Evolutionary conservation across 2,888 invertebrate species (phyloP), one percentile per base, ranked within the genome.

Genomic region (Lysandra bellargus): DNA sequence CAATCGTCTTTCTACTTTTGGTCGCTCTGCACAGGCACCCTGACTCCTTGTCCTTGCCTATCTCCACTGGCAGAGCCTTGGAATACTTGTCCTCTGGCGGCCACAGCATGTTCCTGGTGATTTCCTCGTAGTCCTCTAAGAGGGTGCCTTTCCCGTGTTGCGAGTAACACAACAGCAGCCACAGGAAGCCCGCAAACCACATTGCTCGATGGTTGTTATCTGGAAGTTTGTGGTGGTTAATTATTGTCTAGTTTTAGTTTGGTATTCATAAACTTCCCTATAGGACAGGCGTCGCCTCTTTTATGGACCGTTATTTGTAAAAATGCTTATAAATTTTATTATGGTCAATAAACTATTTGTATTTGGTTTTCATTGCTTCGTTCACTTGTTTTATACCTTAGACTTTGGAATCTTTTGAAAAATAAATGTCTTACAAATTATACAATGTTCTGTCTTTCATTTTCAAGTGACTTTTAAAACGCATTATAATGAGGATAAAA

Each of bases 11-110:
- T 0, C 84, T 83, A 30, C 88, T 85, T 7, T 81, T 83, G 44
- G 88, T 90, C 72, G 93, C 92, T 40, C 95, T 88, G 84, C 96
- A 96, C 17, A 89, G 85, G 85, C 96, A 96, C 0, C 95, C 95
- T 2, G 94, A 94, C 6, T 78, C 80, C 53, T 82, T 82, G 81
- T 95, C 94, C 61, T 86, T 86, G 0, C 90, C 92, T 1, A 94
- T 83, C 78, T 88, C 86, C 0, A 90, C 83, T 0, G 94, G 94
- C 4, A 94, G 84, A 0, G 84, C 83, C 74, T 89, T 87, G 9
- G 83, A 87, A 49, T 83, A 85, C 61, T 87, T 85, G 79, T 87
- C 87, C 14, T 85, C 87, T 4, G 83, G 83, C 2, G 89, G 87
- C 49, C 86, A 86, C 1, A 89, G 83, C 78, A 89, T 85, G 79